These are phyloP conservation scores for Pherbina coryleti DNA, from an alignment of 2,888 invertebrate species.

Conservation along the genomic window DNA sequence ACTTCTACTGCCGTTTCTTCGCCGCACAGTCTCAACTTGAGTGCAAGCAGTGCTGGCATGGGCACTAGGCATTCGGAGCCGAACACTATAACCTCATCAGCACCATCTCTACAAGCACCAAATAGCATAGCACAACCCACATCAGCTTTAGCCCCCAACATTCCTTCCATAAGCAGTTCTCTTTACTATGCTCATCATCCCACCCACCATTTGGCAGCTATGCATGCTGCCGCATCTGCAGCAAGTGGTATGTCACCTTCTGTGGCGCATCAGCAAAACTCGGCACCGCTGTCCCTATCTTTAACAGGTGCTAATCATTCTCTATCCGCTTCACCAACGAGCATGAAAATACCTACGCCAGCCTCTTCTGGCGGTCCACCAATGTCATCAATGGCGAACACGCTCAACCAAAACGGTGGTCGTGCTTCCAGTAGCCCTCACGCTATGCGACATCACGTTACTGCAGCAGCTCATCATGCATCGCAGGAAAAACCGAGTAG, in stretches of 20 bases:
- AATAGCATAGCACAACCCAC: constrained; percentile 55
- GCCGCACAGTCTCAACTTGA: constrained; percentile 59
- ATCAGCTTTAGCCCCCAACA: constrained; percentile 60
- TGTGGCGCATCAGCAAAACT: constrained; percentile 60
- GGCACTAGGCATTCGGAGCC: constrained; percentile 51
- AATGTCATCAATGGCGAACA: constrained; percentile 30
- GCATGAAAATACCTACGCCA: constrained; percentile 57
- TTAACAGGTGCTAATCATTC: constrained; percentile 43
- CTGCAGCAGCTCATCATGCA: constrained; percentile 55
- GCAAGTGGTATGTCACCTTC: constrained; percentile 57
- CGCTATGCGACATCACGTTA: constrained; percentile 60
- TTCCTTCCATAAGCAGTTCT: constrained; percentile 64
- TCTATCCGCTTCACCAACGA: constrained; percentile 56
- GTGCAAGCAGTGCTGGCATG: constrained; percentile 48
- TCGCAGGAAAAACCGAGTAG: constrained; percentile 54
- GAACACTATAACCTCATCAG: constrained; percentile 53
- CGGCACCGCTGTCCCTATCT: constrained; percentile 48
- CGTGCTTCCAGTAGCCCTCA: constrained; percentile 64
- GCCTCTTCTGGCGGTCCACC: constrained; percentile 51
- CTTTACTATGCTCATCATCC: constrained; percentile 62
- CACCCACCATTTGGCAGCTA: constrained; percentile 60
- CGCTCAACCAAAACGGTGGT: constrained; percentile 58
- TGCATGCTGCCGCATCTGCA: constrained; percentile 58
- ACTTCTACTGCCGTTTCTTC: constrained; percentile 53
- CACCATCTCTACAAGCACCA: constrained; percentile 54